Evolutionary conservation across 2,113 vertebrate species (phyloP).

Genomic region (Bettongia penicillata): DNA sequence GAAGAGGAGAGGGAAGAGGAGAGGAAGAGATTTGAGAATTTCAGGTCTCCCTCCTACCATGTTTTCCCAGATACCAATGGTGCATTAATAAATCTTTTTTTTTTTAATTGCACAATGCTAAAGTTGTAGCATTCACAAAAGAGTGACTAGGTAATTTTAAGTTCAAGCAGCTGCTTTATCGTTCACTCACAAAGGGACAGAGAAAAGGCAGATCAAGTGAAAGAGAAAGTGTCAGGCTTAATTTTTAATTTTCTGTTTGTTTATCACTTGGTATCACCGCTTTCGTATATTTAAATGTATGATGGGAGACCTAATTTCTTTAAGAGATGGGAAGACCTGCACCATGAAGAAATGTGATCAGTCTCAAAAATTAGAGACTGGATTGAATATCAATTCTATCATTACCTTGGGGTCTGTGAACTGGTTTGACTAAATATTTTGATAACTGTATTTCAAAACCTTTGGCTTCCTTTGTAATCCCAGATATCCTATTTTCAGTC

Average conservation of each 20-base stretch:
- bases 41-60: not conserved
- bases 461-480: not conserved
- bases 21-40: not conserved
- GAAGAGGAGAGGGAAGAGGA: not conserved
- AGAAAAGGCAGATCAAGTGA: conserved; percentile 21
- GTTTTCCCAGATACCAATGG: not conserved
- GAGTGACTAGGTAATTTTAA: conserved; percentile 71
- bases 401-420: not conserved
- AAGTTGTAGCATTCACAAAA: conserved; percentile 37
- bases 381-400: not conserved
- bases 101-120: not conserved
- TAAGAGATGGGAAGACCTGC: not conserved
- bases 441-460: not conserved
- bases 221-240: conserved; percentile 24
- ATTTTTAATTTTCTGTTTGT: conserved; percentile 79
- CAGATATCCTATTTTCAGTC: not conserved
- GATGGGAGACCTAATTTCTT: conserved; percentile 48
- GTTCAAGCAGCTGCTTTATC: conserved; percentile 43
- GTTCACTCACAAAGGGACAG: conserved; percentile 49
- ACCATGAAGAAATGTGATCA: not conserved
- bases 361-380: not conserved
- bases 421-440: not conserved
- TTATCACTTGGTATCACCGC: conserved; percentile 68
- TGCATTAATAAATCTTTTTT: not conserved
- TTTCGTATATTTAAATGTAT: conserved; percentile 72